A percentile compares a stretch with the other conserved stretches of the same genome.
These are phyloP conservation scores for Phoebastria nigripes DNA, from an alignment of 2,797 vertebrate species.

Conservation along the genomic window DNA sequence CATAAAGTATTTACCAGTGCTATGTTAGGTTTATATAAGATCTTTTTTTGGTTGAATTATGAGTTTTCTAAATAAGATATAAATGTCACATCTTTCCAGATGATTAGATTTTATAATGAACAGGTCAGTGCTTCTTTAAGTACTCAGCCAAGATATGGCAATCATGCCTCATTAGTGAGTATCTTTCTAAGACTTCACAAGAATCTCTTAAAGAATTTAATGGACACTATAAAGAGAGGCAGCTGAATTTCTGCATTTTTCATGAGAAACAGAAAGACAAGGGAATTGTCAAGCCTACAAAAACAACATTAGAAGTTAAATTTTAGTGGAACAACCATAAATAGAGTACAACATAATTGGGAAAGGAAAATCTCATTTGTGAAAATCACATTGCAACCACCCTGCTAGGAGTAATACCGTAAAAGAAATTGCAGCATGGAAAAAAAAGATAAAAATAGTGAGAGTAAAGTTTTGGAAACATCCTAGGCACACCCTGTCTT, in stretches of 20 bases:
- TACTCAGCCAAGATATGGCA: not conserved
- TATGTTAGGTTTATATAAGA: not conserved
- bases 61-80: not conserved
- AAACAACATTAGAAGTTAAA: constrained; percentile 44
- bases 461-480: not conserved
- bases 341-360: constrained; percentile 41
- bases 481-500: not conserved
- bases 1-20: not conserved
- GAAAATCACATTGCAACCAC: not conserved
- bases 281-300: constrained; percentile 37
- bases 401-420: not conserved
- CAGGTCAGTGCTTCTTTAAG: not conserved
- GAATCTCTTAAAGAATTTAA: constrained; percentile 45
- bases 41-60: not conserved
- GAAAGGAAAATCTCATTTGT: constrained; percentile 20
- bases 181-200: constrained; percentile 20
- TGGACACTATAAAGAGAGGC: constrained; percentile 55
- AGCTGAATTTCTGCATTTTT: constrained; percentile 60
- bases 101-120: constrained; percentile 16
- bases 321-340: constrained; percentile 41
- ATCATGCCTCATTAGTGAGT: constrained; percentile 36
- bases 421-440: not conserved
- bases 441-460: not conserved
- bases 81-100: not conserved
- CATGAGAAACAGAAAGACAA: constrained; percentile 43